Base-by-base conservation (phyloP, 2,797 vertebrate genomes). In the Denticeps clupeoides region DNA sequence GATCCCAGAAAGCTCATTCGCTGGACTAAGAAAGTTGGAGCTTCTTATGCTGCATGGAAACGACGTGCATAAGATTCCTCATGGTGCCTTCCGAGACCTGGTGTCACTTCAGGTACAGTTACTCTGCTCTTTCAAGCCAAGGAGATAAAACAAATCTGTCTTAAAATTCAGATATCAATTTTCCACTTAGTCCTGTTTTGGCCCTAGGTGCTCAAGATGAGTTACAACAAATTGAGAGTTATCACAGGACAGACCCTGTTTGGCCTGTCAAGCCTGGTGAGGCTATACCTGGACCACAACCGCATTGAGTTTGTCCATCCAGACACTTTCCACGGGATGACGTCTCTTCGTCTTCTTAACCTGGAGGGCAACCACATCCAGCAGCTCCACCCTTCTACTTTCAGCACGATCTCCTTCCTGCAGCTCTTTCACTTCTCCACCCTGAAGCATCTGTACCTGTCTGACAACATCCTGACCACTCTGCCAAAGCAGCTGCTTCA, bases 31-130 rank as follows among this genome's bases (percentile, higher is more conserved):
- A 42, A 87, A 72, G 59, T 63, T 86, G 56, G 89, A 97, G 66
- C 82, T 98, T 11, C 86, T 98, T 2, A 88, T 97, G 89, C 78
- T 97, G 45, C 94, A 98, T 40, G 89, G 93, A 45, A 98, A 97
- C 59, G 81, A 90, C 54, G 82, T 98, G 43, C 81, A 86, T 35
- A 74, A 74, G 28, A 82, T 98, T 60, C 87, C 87, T 1, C 78
- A 89, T 1, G 81, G 70, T 25, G 84, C 65, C 5, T 82, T 98
- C 64, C 73, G 68, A 63, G 89, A 94, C 57, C 79, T 95, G 13
- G 43, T 68, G 29, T 86, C 89, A 3, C 67, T 84, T 22, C 80
- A 84, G 81, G 81, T 83, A 69, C 7, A 37, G 9, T 19, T 38
- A 11, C 9, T 10, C 9, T 5, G 1, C 37, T 19, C 25, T 25